Base-by-base conservation (phyloP, 2,113 vertebrate species). In the Anguilla japonica region DNA sequence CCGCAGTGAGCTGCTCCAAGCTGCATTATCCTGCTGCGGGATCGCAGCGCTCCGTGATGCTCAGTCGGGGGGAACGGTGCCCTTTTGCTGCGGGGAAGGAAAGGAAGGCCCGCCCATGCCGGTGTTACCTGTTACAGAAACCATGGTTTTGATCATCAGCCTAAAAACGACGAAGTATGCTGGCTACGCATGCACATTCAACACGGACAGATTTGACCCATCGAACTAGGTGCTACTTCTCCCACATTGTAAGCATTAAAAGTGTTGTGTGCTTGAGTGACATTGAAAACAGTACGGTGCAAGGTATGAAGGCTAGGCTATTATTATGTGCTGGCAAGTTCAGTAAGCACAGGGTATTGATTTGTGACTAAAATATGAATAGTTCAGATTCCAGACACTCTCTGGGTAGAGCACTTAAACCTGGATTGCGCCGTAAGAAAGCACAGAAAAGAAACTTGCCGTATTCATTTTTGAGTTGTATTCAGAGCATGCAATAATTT, bases 351-450 rank as follows among this genome's bases (percentile, higher is more conserved):
- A 85, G 29, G 89, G 83, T 89, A 89, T 87, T 29, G n/a, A 75
- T 13, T 53, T 82, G 43, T 53, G 22, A 11, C 41, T 40, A 79
- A 87, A 85, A 83, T 80, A 89, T 91, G 88, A 89, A 80, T 83
- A 86, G 86, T 86, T 83, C 46, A 85, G 87, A 90, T 88, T 84
- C 43, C 41, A 85, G 87, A 85, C 86, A 85, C 53, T 85, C 34
- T 29, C 7, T 81, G 86, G 86, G 87, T 79, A 90, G 81, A 84
- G 88, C 86, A 71, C 26, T 78, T 80, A 34, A 34, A 39, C 88
- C 85, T 90, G 92, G 94, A 94, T 92, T 92, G 90, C 86, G 81
- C 90, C 53, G 92, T 94, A 94, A 94, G 91, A 92, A 88, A 43
- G 91, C 87, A 89, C 85, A 85, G 85, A 92, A 88, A 89, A 63